Evolutionary conservation across 2,888 invertebrate genomes (phyloP).

Genomic region (Stictocephala bisonia): DNA sequence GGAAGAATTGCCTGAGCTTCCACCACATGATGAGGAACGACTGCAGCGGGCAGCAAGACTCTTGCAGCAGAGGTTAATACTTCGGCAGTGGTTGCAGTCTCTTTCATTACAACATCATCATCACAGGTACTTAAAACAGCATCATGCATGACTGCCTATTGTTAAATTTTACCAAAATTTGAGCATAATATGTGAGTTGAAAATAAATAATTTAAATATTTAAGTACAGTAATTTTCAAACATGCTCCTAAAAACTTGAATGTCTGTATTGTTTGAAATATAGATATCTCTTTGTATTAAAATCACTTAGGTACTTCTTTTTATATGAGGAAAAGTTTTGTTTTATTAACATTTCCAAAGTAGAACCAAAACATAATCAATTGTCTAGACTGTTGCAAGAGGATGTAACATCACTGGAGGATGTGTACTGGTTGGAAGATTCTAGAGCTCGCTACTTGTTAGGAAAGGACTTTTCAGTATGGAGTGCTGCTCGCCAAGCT

Average conservation of each 20-base stretch:
- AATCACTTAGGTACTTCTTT: too few species aligned
- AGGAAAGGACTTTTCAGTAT: constrained; percentile 81
- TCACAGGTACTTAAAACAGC: constrained; percentile 63
- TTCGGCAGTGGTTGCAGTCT: constrained; percentile 82
- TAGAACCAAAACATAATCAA: too few species aligned
- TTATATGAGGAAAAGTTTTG: too few species aligned
- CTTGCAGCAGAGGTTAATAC: constrained; percentile 84
- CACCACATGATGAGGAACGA: constrained; percentile 85
- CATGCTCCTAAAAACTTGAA: too few species aligned
- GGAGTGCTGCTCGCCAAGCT: constrained; percentile 83
- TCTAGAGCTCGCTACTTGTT: constrained; percentile 80
- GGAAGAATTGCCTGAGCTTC: constrained; percentile 83
- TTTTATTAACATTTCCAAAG: too few species aligned
- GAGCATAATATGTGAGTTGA: too few species aligned
- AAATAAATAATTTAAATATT: too few species aligned
- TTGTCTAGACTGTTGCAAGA: constrained; percentile 81
- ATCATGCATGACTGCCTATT: too few species aligned
- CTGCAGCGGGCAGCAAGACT: constrained; percentile 83
- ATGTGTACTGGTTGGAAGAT: constrained; percentile 92
- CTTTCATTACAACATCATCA: constrained; percentile 63
- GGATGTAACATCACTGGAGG: constrained; percentile 87
- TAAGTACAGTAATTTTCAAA: too few species aligned
- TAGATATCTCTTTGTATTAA: too few species aligned
- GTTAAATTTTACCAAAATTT: too few species aligned
- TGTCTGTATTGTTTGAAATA: too few species aligned